Conservation (phyloP, 92 coral and sea anemone genomes). For the Paragorgia papillata region DNA sequence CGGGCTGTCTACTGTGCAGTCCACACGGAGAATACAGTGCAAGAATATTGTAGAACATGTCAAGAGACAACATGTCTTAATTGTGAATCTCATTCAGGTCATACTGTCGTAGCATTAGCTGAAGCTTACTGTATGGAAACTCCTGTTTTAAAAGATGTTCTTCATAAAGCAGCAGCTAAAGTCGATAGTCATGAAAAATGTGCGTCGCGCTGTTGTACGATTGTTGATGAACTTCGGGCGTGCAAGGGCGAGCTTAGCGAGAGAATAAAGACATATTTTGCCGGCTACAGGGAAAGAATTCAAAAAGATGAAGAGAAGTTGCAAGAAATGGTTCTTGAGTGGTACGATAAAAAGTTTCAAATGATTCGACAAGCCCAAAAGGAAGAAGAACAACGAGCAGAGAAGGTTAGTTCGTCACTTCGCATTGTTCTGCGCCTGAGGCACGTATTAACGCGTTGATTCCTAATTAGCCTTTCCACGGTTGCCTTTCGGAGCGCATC, state of each 20-base stretch:
- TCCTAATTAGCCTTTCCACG: neutral
- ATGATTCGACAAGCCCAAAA: constrained; percentile 12
- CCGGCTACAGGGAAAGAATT: constrained; percentile 12
- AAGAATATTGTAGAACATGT: constrained; percentile 28
- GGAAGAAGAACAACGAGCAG: constrained; percentile 19
- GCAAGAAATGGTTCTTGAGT: constrained; percentile 16
- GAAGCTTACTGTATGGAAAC: constrained; percentile 12
- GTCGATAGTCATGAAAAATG: constrained; percentile 18
- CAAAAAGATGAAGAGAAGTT: constrained; percentile 3
- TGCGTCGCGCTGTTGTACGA: constrained; percentile 21
- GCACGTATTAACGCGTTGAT: neutral
- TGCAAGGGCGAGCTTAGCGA: constrained; percentile 29
- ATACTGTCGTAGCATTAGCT: constrained; percentile 4
- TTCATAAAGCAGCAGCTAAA: constrained; percentile 5
- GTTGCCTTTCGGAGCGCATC: too few species aligned
- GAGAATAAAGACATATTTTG: constrained; percentile 13
- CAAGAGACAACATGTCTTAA: constrained; percentile 10
- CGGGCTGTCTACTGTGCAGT: constrained; percentile 1
- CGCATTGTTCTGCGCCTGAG: neutral
- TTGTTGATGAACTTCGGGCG: constrained; percentile 29
- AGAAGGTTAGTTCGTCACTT: neutral
- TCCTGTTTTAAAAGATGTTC: neutral
- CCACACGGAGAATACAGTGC: constrained; percentile 1
- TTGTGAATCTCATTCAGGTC: constrained; percentile 4
- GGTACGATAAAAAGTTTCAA: constrained; percentile 25